Evolutionary conservation across 2,797 vertebrate genomes (phyloP), one percentile per base, ranked within the genome.

Genomic region (Siniperca undulata): DNA sequence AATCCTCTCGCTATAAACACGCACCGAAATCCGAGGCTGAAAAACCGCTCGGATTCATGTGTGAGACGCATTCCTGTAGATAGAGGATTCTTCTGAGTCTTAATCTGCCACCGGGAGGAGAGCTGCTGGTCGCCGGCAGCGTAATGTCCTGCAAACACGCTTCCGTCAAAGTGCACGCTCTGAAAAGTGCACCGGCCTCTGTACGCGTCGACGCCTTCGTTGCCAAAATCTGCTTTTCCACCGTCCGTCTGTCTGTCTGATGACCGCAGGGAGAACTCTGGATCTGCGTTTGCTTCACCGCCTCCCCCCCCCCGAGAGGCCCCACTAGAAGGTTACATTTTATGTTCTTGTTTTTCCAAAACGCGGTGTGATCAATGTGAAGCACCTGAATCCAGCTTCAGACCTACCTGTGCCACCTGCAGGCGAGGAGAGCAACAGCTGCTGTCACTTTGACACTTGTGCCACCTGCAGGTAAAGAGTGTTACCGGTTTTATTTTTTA

Each of bases 1-100:
- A 85, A 94, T 93, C 94, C 90, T 90, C 93, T 88, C 91, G 92
- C 93, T 61, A 88, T 92, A 48, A 74, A 79, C 73, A 56, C 17
- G 8, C 59, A 62, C 9, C 2, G 24, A 55, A 1, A 7, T 11
- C 61, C 2, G 38, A 34, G 44, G 56, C 48, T 14, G 61, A 77
- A 1, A 16, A 30, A 38, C 12, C 13, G 11, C 30, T 62, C 24
- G 1, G 66, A 16, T 65, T 73, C 65, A 16, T 3, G 80, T 48
- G 74, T 74, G 71, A 84, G 86, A 83, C 69, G 82, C 88, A 83
- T 93, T 93, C 84, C 83, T 93, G 87, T 90, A 88, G 81, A 82
- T 81, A 88, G 77, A 90, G 82, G 70, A 80, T 9, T 87, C 81
- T 81, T 84, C 44, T 12, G 67, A 88, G 90, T 93, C 85, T 89